phyloP scores from a whole-genome alignment of 2,888 invertebrate species.

The Terebella lapidaria region DNA sequence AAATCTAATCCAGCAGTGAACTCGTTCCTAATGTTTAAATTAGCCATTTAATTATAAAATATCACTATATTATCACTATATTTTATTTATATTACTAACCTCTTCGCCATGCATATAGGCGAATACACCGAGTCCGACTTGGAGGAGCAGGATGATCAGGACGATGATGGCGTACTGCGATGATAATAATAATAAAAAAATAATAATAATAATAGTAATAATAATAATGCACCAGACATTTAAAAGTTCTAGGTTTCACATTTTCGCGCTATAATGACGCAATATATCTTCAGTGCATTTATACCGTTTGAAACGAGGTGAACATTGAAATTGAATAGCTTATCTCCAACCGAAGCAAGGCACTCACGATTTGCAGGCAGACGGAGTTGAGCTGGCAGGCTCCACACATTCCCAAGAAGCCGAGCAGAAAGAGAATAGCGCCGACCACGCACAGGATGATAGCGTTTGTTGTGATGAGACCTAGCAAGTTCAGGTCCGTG shows the following conservation, averaged over 20 bases:
- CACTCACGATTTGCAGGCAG: not conserved
- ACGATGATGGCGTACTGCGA: not conserved
- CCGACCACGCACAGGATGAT: not conserved
- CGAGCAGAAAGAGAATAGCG: not conserved
- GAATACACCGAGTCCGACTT: not conserved
- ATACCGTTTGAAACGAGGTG: no score
- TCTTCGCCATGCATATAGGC: not conserved
- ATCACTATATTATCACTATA: no score
- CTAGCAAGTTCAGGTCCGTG: not conserved
- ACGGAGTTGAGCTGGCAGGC: not conserved
- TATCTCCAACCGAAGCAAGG: not conserved
- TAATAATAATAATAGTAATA: not conserved
- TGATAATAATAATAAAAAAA: no score
- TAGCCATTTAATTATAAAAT: no score
- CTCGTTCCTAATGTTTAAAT: no score
- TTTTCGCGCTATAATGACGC: no score
- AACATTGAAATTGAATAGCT: no score
- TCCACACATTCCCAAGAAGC: not conserved
- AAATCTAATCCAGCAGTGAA: no score
- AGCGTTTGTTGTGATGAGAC: not conserved
- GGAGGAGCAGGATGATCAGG: not conserved
- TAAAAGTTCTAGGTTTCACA: not conserved
- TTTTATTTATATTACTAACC: no score
- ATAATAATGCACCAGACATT: not conserved
- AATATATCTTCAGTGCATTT: no score